phyloP scores from a whole-genome alignment of 1,140 invertebrate species.

The Zelostemma sp. region DNA sequence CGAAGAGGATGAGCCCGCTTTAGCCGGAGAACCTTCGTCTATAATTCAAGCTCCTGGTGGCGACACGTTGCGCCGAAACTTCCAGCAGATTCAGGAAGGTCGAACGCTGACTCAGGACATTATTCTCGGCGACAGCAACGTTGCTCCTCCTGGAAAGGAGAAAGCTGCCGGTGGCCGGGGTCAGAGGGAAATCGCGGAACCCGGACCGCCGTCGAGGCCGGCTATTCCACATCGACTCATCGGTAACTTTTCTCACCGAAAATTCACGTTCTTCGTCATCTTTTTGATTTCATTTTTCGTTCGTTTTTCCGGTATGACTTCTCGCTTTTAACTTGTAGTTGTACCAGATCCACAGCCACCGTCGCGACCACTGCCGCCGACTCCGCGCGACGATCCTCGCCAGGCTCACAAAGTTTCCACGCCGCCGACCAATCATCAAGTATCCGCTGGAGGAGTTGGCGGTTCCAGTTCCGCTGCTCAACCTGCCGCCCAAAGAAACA shows the following conservation, averaged over 20 bases:
- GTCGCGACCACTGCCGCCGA: slow-evolving; percentile 86
- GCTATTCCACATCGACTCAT: slow-evolving; percentile 90
- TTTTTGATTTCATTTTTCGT: slow-evolving; percentile 6
- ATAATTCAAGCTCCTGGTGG: slow-evolving; percentile 91
- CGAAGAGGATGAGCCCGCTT: slow-evolving; percentile 87
- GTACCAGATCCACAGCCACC: slow-evolving; percentile 76
- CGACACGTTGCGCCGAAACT: slow-evolving; percentile 93
- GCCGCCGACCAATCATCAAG: slow-evolving; percentile 70
- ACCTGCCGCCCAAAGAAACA: slow-evolving; percentile 77
- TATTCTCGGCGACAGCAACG: slow-evolving; percentile 51
- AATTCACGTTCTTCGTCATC: too few relatives aligned
- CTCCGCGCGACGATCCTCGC: slow-evolving; percentile 79
- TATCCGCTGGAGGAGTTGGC: slow-evolving; percentile 54
- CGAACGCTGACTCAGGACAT: slow-evolving; percentile 75
- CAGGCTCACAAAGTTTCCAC: slow-evolving; percentile 74
- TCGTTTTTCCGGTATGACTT: slow-evolving; percentile 30
- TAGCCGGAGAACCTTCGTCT: slow-evolving; percentile 89
- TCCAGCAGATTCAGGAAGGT: slow-evolving; percentile 96
- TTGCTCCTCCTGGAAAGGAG: slow-evolving; percentile 73
- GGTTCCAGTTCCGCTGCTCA: slow-evolving; percentile 63
- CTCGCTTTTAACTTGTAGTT: slow-evolving; percentile 60
- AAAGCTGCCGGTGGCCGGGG: slow-evolving; percentile 66
- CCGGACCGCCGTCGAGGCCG: slow-evolving; percentile 85
- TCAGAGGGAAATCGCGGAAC: slow-evolving; percentile 77
- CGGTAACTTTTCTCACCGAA: slow-evolving; percentile 63